Evolutionary conservation across 2,888 invertebrate species (phyloP).

Genomic region (Trichogramma evanescens): DNA sequence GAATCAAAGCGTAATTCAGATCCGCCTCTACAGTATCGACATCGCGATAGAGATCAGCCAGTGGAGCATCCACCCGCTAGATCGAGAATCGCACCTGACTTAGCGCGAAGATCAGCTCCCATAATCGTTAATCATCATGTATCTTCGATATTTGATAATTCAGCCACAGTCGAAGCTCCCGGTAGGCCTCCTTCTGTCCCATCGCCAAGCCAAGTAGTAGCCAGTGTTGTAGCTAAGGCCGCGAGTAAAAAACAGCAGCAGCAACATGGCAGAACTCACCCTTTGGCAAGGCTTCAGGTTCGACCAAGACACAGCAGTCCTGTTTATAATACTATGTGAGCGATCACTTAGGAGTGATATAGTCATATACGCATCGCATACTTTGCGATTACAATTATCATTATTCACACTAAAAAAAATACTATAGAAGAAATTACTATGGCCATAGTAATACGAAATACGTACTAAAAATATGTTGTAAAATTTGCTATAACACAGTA

Average conservation of each 20-base stretch:
- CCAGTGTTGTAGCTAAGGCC: slow-evolving; percentile 64
- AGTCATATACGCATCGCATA: background rate
- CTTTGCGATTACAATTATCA: too few relatives aligned
- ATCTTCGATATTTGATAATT: slow-evolving; percentile 23
- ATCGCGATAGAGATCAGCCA: slow-evolving; percentile 31
- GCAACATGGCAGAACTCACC: slow-evolving; percentile 88
- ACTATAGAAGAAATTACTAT: too few relatives aligned
- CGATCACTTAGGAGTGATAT: slow-evolving; percentile 8
- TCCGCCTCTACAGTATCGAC: slow-evolving; percentile 30
- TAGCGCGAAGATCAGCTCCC: slow-evolving; percentile 40
- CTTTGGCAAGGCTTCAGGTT: slow-evolving; percentile 77
- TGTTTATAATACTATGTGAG: slow-evolving; percentile 85
- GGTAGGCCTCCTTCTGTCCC: slow-evolving; percentile 45
- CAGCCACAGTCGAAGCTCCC: slow-evolving; percentile 35
- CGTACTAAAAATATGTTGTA: too few relatives aligned
- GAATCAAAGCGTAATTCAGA: slow-evolving; percentile 33
- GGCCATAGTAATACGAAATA: too few relatives aligned
- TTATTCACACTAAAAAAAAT: too few relatives aligned
- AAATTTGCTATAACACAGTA: too few relatives aligned
- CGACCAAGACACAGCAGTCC: slow-evolving; percentile 72
- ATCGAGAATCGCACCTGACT: slow-evolving; percentile 40
- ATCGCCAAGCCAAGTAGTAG: slow-evolving; percentile 56
- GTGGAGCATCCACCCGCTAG: slow-evolving; percentile 41
- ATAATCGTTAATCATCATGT: slow-evolving; percentile 34
- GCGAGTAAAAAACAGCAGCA: slow-evolving; percentile 78